Percentiles rank a stretch among this genome's conserved stretches.
Conservation (phyloP, 2,888 invertebrate genomes). For the Nowickia ferox region DNA sequence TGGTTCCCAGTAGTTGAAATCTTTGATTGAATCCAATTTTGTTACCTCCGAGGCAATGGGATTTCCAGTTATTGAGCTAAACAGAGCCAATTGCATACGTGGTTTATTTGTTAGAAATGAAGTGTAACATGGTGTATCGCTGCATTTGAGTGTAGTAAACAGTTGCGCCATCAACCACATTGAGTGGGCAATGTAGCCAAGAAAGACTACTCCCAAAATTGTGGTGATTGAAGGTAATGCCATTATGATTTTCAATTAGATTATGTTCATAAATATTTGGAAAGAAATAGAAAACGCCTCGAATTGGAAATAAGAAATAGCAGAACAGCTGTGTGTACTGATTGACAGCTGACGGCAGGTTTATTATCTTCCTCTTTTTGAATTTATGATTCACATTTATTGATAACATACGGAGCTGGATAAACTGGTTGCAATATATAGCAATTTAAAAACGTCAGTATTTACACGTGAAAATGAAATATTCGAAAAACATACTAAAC, state of each 20-base stretch:
- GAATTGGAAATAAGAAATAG: neutral
- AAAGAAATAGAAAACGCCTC: constrained; percentile 48
- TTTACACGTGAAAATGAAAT: no score
- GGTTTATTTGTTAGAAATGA: constrained; percentile 89
- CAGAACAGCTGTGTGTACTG: constrained; percentile 29
- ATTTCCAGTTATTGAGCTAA: constrained; percentile 86
- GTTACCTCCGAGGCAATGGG: constrained; percentile 85
- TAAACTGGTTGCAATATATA: neutral
- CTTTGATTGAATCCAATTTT: constrained; percentile 85
- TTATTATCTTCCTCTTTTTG: constrained; percentile 11
- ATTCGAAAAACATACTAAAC: no score
- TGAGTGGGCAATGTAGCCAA: constrained; percentile 88
- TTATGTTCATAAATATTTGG: constrained; percentile 22
- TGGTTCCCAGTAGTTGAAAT: constrained; percentile 87
- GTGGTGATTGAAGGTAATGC: constrained; percentile 85
- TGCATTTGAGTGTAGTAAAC: constrained; percentile 87
- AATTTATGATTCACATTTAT: neutral
- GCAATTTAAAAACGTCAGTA: neutral
- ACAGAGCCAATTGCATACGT: constrained; percentile 88
- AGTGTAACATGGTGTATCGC: constrained; percentile 85
- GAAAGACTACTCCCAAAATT: constrained; percentile 86
- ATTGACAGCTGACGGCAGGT: constrained; percentile 42
- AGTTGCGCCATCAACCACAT: constrained; percentile 90
- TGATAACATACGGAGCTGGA: neutral
- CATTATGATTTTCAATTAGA: constrained; percentile 58